These are phyloP conservation scores for Bolinopsis microptera DNA, from an alignment of 37 sponge, comb jelly and placozoan genomes.

Conservation along the genomic window DNA sequence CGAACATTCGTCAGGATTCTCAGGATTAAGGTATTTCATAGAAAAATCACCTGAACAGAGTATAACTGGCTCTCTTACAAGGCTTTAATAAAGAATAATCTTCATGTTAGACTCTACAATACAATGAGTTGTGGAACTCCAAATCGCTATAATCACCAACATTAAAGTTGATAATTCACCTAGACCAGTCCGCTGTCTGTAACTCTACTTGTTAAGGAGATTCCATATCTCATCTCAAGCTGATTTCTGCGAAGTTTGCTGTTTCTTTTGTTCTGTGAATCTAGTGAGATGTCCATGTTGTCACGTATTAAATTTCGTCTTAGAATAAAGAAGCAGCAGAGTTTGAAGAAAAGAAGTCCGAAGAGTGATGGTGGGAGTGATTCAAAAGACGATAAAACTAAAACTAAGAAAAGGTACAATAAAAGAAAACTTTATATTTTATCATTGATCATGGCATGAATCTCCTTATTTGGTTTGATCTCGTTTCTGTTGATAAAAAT, in stretches of 20 bases:
- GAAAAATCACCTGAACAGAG: no score
- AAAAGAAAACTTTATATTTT: no score
- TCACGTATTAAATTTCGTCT: not conserved
- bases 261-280: not conserved
- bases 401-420: no score
- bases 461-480: no score
- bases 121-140: no score
- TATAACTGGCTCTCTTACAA: no score
- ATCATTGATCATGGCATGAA: no score
- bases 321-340: slow-evolving; percentile 15
- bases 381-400: not conserved
- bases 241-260: not conserved
- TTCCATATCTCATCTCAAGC: not conserved
- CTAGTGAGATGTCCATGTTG: not conserved
- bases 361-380: not conserved
- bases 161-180: not conserved
- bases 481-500: no score
- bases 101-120: no score
- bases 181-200: not conserved
- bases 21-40: no score
- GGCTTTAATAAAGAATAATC: no score
- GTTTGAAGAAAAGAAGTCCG: not conserved
- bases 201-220: not conserved
- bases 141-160: not conserved
- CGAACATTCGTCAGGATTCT: no score